Base-by-base conservation (phyloP, 2,113 vertebrate species). In the Gadus chalcogrammus region DNA sequence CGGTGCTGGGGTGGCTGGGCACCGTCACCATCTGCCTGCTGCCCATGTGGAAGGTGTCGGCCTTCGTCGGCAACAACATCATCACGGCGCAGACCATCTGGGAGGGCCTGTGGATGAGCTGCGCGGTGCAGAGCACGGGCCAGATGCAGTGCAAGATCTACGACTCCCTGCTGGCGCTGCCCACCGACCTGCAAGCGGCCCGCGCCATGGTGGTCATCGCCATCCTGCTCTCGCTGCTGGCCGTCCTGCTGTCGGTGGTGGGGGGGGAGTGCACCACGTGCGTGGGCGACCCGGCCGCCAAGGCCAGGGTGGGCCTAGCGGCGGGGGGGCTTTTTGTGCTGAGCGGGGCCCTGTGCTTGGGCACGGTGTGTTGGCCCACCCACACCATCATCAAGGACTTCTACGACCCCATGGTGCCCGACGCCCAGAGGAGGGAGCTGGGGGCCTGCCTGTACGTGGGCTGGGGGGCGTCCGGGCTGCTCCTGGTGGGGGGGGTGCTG, bases 221-320 rank as follows among this genome's bases (percentile, higher is more conserved):
- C 79, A 94, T 97, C 27, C 85, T 98, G 38, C 78, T 95, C 82
- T 93, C 91, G 0, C 75, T 92, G 48, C 79, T 96, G 0, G 95
- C 92, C 64, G 79, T 96, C n/a, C 65, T 97, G 68, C 89, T 96
- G 22, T 94, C 95, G 38, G 92, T 96, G 3, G 92, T 93, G 18
- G 96, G 96, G 0, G 96, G 94, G 5, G 94, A 97, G 86, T 98
- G 95, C 84, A 97, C 95, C 69, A 93, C 92, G 81, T 98, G 95
- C 68, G 78, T 97, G 13, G 93, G 93, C 61, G 93, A 97, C 4
- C 92, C 94, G 61, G 78, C 80, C 4, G 73, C 91, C 48, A 98
- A 97, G 75, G 93, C 94, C 78, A 92, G 93, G 81, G 91, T 97
- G 83, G 94, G 92, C 69, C 94, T 98, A 20, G 87, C 92, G 3